These are phyloP conservation scores for Zosterops pallidus DNA, from an alignment of 2,113 vertebrate species.

Conservation along the genomic window DNA sequence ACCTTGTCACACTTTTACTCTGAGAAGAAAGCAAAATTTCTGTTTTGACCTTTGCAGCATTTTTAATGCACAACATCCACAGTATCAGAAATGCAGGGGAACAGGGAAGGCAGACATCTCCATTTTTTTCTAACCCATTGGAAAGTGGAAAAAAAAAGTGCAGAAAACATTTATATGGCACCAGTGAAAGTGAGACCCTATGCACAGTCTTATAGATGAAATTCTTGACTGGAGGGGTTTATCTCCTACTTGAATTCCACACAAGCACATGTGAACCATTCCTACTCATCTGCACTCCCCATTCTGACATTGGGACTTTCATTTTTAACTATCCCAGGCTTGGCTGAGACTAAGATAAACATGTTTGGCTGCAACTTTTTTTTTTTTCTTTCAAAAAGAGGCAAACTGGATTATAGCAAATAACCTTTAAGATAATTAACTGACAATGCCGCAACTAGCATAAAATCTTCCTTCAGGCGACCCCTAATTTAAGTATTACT, in stretches of 20 bases:
- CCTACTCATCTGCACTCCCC: not conserved
- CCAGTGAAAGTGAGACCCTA: not conserved
- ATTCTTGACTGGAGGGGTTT: not conserved
- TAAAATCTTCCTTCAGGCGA: constrained; percentile 92
- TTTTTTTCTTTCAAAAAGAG: constrained; percentile 71
- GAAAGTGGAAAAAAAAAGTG: not conserved
- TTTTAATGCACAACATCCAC: not conserved
- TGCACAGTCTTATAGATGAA: not conserved
- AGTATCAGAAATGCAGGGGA: not conserved
- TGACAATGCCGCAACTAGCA: constrained; percentile 83
- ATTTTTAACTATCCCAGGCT: constrained; percentile 13
- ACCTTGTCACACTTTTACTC: not conserved
- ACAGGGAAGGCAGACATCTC: not conserved
- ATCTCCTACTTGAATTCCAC: not conserved
- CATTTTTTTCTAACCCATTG: not conserved
- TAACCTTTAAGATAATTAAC: constrained; percentile 89
- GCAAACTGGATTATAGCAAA: constrained; percentile 82
- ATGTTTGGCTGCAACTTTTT: constrained; percentile 66
- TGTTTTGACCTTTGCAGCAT: not conserved
- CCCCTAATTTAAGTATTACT: constrained; percentile 94
- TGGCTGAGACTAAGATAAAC: constrained; percentile 58
- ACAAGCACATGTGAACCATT: not conserved
- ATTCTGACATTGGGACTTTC: constrained; percentile 3
- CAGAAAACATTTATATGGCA: not conserved
- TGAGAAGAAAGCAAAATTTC: not conserved